Percentiles rank a stretch among this genome's conserved stretches.
phyloP scores from a whole-genome alignment of 2,797 vertebrate genomes.

The Cottoperca gobio region DNA sequence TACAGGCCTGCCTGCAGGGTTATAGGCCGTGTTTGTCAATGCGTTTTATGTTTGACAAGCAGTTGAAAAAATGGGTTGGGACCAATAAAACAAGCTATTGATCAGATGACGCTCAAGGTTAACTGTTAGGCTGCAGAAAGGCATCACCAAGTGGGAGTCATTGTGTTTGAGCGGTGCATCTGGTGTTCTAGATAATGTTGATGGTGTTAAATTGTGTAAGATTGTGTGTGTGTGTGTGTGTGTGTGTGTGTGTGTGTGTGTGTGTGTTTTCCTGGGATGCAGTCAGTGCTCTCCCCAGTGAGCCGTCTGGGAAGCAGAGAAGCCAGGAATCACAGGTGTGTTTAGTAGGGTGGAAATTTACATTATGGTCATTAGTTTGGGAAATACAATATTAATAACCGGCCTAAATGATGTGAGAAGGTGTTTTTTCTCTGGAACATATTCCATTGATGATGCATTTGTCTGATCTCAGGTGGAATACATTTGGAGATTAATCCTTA shows the following conservation, averaged over 20 bases:
- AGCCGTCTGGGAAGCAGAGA: constrained; percentile 30
- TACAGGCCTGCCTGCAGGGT: constrained; percentile 28
- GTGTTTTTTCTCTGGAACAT: constrained; percentile 21
- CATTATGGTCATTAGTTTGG: constrained; percentile 47
- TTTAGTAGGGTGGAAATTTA: constrained; percentile 61
- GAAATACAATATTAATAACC: constrained; percentile 37
- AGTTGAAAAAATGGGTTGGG: constrained; percentile 63
- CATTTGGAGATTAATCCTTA: constrained; percentile 27
- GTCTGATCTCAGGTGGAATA: constrained; percentile 18
- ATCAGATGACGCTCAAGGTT: constrained; percentile 79
- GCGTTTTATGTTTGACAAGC: constrained; percentile 69
- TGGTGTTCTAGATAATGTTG: constrained; percentile 67
- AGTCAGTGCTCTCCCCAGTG: constrained; percentile 31
- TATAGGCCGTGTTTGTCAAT: constrained; percentile 47
- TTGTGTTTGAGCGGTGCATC: constrained; percentile 69
- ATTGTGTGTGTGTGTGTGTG: constrained; percentile 6
- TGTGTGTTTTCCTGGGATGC: constrained; percentile 33
- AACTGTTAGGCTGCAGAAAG: constrained; percentile 63
- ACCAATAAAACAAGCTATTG: constrained; percentile 74
- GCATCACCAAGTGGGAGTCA: constrained; percentile 52
- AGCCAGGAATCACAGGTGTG: constrained; percentile 77
- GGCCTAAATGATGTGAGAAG: constrained; percentile 29
- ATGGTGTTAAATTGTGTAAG: constrained; percentile 31
- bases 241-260: neutral
- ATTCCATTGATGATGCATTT: constrained; percentile 4